Percentiles rank a stretch among this genome's conserved stretches.
These are phyloP conservation scores for Squalus acanthias DNA, from an alignment of 2,797 vertebrate species.

Conservation along the genomic window DNA sequence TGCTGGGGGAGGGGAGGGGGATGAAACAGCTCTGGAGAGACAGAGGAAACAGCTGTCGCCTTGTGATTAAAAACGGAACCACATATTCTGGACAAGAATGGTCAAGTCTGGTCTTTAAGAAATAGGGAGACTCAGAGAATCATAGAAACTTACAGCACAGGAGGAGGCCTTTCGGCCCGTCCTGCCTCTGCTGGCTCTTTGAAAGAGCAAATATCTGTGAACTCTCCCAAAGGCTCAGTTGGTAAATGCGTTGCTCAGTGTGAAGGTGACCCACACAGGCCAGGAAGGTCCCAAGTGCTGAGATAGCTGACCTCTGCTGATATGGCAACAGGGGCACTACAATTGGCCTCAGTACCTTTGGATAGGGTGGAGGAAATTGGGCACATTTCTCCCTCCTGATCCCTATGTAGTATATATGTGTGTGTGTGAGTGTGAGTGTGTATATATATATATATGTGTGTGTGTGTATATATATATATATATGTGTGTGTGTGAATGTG, in stretches of 20 bases:
- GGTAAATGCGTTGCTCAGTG: not conserved
- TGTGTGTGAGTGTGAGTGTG: too few relatives aligned
- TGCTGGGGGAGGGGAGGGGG: not conserved
- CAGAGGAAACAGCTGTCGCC: not conserved
- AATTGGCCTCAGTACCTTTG: not conserved
- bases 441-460: too few relatives aligned
- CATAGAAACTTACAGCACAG: too few relatives aligned
- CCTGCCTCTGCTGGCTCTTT: too few relatives aligned
- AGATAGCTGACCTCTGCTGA: too few relatives aligned
- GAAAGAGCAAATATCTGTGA: not conserved
- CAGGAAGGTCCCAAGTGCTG: too few relatives aligned
- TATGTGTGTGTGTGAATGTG: too few relatives aligned
- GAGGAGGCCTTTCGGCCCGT: too few relatives aligned
- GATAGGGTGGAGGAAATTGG: not conserved
- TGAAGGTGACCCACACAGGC: not conserved
- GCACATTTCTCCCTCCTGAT: not conserved
- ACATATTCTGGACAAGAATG: not conserved
- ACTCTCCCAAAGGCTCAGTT: not conserved
- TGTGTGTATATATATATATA: too few relatives aligned
- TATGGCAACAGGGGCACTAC: not conserved
- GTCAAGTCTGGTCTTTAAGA: not conserved
- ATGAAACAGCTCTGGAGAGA: not conserved
- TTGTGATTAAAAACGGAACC: not conserved
- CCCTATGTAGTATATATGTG: too few relatives aligned
- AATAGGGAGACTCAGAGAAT: not conserved